Percentiles rank a stretch among this genome's conserved stretches.
These are phyloP conservation scores for Rhombomys opimus DNA, from an alignment of 2,113 vertebrate genomes.

Conservation along the genomic window DNA sequence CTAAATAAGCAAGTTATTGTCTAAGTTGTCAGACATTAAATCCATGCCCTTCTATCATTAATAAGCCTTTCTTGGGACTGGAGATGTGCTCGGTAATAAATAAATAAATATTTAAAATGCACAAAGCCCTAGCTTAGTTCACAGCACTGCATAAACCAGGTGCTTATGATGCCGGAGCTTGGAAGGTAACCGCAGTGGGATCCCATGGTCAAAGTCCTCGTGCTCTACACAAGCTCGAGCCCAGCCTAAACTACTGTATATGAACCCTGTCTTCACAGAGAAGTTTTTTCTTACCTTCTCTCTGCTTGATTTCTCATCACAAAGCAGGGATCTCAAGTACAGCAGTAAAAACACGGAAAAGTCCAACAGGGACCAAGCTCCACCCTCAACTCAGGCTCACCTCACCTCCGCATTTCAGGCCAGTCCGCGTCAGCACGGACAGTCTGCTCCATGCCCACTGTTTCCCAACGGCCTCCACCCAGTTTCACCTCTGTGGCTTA, in stretches of 20 bases:
- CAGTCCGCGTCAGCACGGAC: rapidly evolving
- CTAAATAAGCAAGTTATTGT: not conserved
- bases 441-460: rapidly evolving
- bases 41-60: not conserved
- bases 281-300: not conserved
- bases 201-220: not conserved
- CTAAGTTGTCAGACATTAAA: not conserved
- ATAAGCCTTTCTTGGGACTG: not conserved
- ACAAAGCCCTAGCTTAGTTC: not conserved
- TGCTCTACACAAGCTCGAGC: not conserved
- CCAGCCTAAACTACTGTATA: not conserved
- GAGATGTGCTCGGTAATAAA: not conserved
- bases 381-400: not conserved
- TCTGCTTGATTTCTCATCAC: not conserved
- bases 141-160: not conserved
- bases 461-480: no score
- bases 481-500: not conserved
- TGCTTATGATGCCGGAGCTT: not conserved
- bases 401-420: rapidly evolving
- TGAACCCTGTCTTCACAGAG: not conserved
- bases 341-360: not conserved
- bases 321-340: not conserved
- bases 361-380: not conserved
- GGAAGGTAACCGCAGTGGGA: not conserved
- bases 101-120: not conserved